Evolutionary conservation across 2,888 invertebrate genomes (phyloP).

Genomic region (Papilio protenor): DNA sequence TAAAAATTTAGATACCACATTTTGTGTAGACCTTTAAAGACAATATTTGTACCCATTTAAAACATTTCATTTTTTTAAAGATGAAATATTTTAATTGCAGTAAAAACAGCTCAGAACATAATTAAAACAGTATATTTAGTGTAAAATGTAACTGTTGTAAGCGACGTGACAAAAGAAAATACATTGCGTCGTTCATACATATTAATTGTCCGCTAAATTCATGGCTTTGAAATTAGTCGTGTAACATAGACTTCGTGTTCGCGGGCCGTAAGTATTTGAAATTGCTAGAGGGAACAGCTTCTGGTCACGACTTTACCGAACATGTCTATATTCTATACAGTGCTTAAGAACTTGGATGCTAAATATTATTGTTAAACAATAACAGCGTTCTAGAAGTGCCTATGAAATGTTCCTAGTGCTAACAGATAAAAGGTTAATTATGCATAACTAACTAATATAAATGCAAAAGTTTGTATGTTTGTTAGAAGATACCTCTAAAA

Average conservation of each 20-base stretch:
- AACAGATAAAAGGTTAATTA: too few relatives aligned
- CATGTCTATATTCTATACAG: slow-evolving; percentile 28
- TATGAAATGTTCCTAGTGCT: neutral
- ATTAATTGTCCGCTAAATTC: slow-evolving; percentile 40
- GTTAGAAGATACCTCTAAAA: too few relatives aligned
- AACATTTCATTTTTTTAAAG: neutral
- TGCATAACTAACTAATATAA: too few relatives aligned
- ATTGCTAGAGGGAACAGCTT: slow-evolving; percentile 37
- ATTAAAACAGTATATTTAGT: neutral
- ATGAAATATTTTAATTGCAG: neutral
- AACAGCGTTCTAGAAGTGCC: neutral
- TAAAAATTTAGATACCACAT: neutral
- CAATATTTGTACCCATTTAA: neutral
- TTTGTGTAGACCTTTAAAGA: neutral
- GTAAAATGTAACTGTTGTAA: slow-evolving; percentile 10
- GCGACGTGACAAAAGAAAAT: slow-evolving; percentile 42
- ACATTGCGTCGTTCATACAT: slow-evolving; percentile 43
- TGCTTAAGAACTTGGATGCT: neutral
- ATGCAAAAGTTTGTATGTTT: too few relatives aligned
- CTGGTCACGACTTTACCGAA: slow-evolving; percentile 39
- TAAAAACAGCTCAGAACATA: neutral
- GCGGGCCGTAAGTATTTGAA: slow-evolving; percentile 39
- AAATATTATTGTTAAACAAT: neutral
- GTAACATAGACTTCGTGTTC: slow-evolving; percentile 42
- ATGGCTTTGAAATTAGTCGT: slow-evolving; percentile 41